A percentile compares a stretch with the other conserved stretches of the same genome.
Conservation (phyloP, 2,113 vertebrate genomes). For the Alethe diademata region DNA sequence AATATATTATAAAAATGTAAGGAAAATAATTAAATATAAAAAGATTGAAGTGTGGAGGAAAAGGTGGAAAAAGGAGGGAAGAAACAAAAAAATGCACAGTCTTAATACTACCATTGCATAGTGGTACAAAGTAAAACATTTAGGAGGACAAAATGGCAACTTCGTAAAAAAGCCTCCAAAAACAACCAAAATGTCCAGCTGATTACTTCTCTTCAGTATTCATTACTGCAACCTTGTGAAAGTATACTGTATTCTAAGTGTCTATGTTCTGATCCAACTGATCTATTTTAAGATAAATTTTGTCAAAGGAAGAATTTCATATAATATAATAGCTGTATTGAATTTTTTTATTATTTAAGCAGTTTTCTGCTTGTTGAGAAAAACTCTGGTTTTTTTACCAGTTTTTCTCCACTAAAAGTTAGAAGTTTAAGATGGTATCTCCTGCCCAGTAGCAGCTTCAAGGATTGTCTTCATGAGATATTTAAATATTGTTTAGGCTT, state of each 20-base stretch:
- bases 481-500: neutral
- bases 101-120: neutral
- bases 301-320: neutral
- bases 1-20: neutral
- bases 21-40: neutral
- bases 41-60: fast-evolving
- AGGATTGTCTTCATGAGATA: neutral
- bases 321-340: neutral
- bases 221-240: neutral
- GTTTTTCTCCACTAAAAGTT: neutral
- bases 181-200: fast-evolving
- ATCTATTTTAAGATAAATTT: neutral
- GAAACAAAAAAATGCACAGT: neutral
- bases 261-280: neutral
- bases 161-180: fast-evolving
- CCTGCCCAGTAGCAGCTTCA: neutral
- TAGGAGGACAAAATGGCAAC: neutral
- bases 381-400: neutral
- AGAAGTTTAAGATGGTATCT: neutral
- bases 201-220: neutral
- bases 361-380: neutral
- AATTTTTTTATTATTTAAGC: neutral
- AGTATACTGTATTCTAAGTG: neutral
- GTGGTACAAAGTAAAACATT: neutral
- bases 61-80: neutral